phyloP scores from a whole-genome alignment of 2,113 vertebrate genomes.

The Cricetomys ansorgei region DNA sequence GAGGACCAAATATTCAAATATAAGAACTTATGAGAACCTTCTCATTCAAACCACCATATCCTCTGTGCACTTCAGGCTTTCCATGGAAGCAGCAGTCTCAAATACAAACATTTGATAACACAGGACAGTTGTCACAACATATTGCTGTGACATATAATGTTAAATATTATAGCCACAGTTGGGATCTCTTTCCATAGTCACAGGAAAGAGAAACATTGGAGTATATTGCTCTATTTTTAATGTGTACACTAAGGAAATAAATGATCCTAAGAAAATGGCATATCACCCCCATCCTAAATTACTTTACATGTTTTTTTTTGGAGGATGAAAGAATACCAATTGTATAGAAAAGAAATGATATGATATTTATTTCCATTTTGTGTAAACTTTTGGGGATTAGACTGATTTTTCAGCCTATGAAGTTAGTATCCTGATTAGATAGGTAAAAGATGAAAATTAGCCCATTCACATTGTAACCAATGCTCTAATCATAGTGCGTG shows the following conservation, averaged over 20 bases:
- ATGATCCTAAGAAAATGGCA: neutral
- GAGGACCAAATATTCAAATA: neutral
- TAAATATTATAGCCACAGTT: neutral
- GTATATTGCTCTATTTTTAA: neutral
- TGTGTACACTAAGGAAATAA: neutral
- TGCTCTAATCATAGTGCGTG: neutral
- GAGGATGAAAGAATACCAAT: neutral
- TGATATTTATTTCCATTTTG: neutral
- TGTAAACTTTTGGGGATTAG: neutral
- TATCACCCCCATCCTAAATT: neutral
- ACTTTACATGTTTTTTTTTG: neutral
- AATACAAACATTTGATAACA: neutral
- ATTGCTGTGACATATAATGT: neutral
- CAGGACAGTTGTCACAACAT: neutral
- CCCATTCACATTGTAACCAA: neutral
- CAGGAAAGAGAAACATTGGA: neutral
- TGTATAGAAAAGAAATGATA: constrained; percentile 5
- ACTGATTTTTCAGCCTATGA: neutral
- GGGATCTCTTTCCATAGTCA: neutral
- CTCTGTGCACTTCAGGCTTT: neutral
- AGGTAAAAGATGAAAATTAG: constrained; percentile 1
- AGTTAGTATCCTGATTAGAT: neutral
- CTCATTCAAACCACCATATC: neutral
- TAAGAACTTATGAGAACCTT: neutral
- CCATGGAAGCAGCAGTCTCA: neutral